A percentile compares a stretch with the other conserved stretches of the same genome.
phyloP scores from a whole-genome alignment of 2,797 vertebrate genomes.

The Thaleichthys pacificus region DNA sequence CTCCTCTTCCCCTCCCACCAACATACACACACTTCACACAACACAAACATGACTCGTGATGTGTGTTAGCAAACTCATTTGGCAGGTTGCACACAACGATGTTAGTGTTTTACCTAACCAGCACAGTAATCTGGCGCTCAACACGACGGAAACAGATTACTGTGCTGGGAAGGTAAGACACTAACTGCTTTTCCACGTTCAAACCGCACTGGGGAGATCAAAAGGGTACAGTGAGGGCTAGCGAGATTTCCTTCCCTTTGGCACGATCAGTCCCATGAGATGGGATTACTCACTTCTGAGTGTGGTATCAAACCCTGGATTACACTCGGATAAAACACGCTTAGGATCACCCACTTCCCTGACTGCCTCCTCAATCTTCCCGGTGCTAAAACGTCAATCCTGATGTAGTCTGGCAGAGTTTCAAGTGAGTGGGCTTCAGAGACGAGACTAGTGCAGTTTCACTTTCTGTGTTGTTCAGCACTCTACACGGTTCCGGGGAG shows the following conservation, averaged over 20 bases:
- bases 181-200: background rate
- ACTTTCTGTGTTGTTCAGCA: too few species aligned
- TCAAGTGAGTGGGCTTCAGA: background rate
- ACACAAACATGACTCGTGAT: background rate
- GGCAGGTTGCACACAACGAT: background rate
- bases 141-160: too few species aligned
- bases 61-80: background rate
- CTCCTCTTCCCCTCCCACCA: background rate
- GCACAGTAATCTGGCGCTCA: too few species aligned
- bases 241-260: background rate
- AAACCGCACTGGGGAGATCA: background rate
- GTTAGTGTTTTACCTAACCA: too few species aligned
- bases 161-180: too few species aligned
- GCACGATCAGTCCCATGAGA: slow-evolving; percentile 4
- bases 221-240: slow-evolving; percentile 16
- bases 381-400: background rate
- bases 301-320: slow-evolving; percentile 24
- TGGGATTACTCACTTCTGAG: slow-evolving; percentile 18
- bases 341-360: slow-evolving; percentile 17
- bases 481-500: too few species aligned
- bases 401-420: background rate
- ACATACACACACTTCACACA: background rate
- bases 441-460: background rate
- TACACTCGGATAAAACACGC: slow-evolving; percentile 33
- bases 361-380: background rate